Percentiles rank a stretch among this genome's conserved stretches.
Evolutionary conservation across 2,888 invertebrate genomes (phyloP).

Genomic region (Calameuta idolon): DNA sequence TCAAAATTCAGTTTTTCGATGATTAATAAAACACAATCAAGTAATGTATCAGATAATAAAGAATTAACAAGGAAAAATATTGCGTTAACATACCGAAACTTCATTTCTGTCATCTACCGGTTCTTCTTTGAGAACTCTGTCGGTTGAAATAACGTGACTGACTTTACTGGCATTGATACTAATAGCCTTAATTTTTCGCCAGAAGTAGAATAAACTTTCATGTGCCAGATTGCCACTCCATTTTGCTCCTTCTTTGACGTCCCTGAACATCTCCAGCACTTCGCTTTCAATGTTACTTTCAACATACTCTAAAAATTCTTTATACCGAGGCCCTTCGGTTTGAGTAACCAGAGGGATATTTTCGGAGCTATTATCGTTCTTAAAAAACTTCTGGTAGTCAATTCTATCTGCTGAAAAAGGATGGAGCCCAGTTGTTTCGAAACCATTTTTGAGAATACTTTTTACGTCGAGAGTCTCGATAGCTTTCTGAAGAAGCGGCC

Average conservation of each 20-base stretch:
- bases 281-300: conserved; percentile 17
- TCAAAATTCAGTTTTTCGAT: not conserved
- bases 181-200: conserved; percentile 29
- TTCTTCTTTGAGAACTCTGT: conserved; percentile 16
- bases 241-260: conserved; percentile 15
- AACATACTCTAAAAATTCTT: conserved; percentile 11
- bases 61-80: conserved; percentile 15
- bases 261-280: conserved; percentile 18
- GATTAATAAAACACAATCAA: no score
- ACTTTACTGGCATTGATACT: conserved; percentile 9
- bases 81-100: conserved; percentile 16
- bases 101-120: conserved; percentile 10
- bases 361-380: conserved; percentile 23
- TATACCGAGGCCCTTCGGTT: conserved; percentile 1
- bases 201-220: conserved; percentile 31
- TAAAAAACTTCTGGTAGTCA: conserved; percentile 25
- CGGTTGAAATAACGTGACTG: not conserved
- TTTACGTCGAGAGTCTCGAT: conserved; percentile 33
- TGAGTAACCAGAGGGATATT: conserved; percentile 17
- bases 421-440: conserved; percentile 43
- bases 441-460: conserved; percentile 42
- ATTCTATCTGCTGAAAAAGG: conserved; percentile 32
- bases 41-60: not conserved
- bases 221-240: conserved; percentile 28
- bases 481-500: conserved; percentile 39